Conservation (phyloP, 2,113 vertebrate genomes). For the Myodes glareolus region DNA sequence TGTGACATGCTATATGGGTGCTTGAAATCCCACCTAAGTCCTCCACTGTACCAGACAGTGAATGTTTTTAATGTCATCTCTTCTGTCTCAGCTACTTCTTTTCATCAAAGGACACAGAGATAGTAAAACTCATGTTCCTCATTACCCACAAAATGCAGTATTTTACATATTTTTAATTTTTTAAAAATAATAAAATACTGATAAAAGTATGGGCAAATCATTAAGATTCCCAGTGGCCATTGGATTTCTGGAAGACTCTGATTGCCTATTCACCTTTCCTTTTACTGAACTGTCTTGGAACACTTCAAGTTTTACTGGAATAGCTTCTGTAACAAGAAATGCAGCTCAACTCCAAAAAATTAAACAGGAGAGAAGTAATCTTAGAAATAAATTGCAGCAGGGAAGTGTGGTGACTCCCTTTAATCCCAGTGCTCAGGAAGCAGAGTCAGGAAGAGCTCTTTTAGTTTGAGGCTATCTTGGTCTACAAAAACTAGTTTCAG, state of each 20-base stretch:
- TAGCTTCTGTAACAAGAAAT: neutral
- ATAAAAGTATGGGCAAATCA: neutral
- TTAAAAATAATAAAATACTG: neutral
- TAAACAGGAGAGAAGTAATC: constrained; percentile 47
- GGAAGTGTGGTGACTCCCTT: no score
- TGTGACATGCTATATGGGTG: neutral
- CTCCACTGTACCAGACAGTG: no score
- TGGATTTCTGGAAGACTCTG: neutral
- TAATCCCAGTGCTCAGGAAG: no score
- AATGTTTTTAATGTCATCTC: neutral
- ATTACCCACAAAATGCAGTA: neutral
- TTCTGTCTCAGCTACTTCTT: neutral
- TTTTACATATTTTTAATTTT: neutral
- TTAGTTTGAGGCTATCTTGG: no score
- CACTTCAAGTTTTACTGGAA: neutral
- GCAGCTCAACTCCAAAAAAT: constrained; percentile 11
- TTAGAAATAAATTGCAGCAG: constrained; percentile 42
- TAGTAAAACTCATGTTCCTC: neutral
- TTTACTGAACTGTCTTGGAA: neutral
- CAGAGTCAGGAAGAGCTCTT: no score
- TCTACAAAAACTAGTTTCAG: no score
- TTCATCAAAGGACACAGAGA: neutral
- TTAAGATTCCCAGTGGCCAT: neutral
- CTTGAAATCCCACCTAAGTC: no score
- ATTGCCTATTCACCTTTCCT: neutral